Evolutionary conservation across 2,888 invertebrate genomes (phyloP).

Genomic region (Priocnemis perturbator): DNA sequence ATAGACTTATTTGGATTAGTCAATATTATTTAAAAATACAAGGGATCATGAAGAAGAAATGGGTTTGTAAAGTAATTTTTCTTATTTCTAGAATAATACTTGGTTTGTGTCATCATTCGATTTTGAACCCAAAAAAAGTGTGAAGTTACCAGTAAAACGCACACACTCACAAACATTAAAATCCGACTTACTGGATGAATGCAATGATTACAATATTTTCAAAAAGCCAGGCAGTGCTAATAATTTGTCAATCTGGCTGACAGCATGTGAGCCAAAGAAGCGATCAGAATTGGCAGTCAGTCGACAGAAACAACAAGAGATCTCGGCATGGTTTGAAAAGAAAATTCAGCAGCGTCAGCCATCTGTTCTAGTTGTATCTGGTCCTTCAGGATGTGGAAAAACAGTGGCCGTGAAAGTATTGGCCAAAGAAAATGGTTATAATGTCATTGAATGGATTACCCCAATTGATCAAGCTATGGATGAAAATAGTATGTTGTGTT

Average conservation of each 20-base stretch:
- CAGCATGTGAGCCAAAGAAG: constrained; percentile 64
- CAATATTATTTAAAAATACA: too few relatives aligned
- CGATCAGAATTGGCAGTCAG: constrained; percentile 66
- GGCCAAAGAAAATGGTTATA: constrained; percentile 79
- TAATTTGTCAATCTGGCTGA: constrained; percentile 59
- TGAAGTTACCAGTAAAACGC: constrained; percentile 20
- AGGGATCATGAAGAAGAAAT: too few relatives aligned
- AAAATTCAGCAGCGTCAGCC: constrained; percentile 55
- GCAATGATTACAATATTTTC: neutral
- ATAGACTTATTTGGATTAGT: too few relatives aligned
- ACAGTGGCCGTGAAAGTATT: constrained; percentile 83
- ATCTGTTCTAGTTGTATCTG: constrained; percentile 81
- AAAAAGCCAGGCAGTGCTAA: constrained; percentile 41
- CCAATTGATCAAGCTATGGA: constrained; percentile 83
- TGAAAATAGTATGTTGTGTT: constrained; percentile 70
- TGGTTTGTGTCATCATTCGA: constrained; percentile 59
- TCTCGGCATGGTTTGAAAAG: constrained; percentile 64
- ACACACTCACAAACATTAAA: neutral
- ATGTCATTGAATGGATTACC: constrained; percentile 88
- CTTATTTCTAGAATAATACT: constrained; percentile 32
- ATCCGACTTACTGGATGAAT: neutral
- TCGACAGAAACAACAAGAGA: constrained; percentile 68
- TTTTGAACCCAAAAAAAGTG: neutral
- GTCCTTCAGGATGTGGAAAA: constrained; percentile 92
- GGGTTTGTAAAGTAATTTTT: neutral